Base-by-base conservation (phyloP, 2,797 vertebrate genomes). In the Propithecus deckenii region DNA sequence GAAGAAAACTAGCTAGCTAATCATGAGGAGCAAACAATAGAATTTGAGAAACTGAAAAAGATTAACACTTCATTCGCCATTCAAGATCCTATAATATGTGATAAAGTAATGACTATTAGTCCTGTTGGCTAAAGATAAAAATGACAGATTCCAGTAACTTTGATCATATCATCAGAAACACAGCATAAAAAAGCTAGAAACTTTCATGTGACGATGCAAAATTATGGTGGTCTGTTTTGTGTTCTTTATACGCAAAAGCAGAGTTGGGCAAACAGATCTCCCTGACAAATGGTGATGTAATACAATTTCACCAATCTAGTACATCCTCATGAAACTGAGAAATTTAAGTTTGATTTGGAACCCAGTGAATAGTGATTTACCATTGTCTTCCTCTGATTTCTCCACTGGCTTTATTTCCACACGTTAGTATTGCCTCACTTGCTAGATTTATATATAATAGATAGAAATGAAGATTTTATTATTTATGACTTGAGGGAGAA, bases 401-500 rank as follows among this genome's bases (percentile, higher is more conserved):
- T 72, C 46, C 75, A 14, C 23, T 67, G 76, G 38, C 41, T 96
- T 86, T 89, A 79, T 83, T 81, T 93, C 84, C 61, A 48, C 50
- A 23, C 41, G 63, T 92, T 80, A 86, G 23, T 65, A 61, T 86
- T 86, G 93, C 61, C 41, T 86, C 55, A 30, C 65, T 96, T 25
- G 9, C 89, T 69, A 83, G 76, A 96, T 67, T 69, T 83, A 93
- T 69, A 69, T 67, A 87, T 90, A 74, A 76, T 32, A 75, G 57
- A 89, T 32, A 75, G 57, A 89, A 96, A 93, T 63, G 41, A 35
- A 85, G 94, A 83, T 71, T 90, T 95, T 86, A 94, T 96, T 97
- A 96, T 84, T 95, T 96, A 86, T 57, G 55, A 92, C 89, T 83
- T 90, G 20, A 92, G 65, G 59, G 59, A 94, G 48, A 90, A 25